A percentile compares a stretch with the other conserved stretches of the same genome.
These are phyloP conservation scores for Todiramphus chloris DNA, from an alignment of 2,113 vertebrate species.

Conservation along the genomic window DNA sequence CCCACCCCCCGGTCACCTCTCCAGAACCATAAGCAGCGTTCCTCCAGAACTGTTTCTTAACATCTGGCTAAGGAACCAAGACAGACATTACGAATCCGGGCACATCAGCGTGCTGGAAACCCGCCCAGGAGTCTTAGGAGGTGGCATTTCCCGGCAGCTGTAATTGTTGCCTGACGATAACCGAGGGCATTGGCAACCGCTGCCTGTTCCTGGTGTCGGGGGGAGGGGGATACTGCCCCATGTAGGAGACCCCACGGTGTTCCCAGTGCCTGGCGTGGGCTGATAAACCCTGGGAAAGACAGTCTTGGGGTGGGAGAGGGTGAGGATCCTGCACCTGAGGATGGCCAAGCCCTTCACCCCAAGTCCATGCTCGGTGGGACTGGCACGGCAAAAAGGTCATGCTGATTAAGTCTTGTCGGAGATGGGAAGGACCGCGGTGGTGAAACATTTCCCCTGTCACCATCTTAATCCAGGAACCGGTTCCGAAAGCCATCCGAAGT, in stretches of 20 bases:
- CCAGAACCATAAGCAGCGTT: neutral
- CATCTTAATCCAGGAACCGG: accelerated
- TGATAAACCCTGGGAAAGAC: neutral
- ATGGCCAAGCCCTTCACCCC: neutral
- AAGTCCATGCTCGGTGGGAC: neutral
- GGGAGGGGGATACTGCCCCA: too few relatives aligned
- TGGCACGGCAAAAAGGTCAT: accelerated
- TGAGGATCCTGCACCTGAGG: neutral
- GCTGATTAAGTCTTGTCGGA: neutral
- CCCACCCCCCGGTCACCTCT: neutral
- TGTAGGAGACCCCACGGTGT: accelerated
- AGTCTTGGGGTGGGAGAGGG: too few relatives aligned
- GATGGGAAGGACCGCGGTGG: neutral
- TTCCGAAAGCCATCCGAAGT: neutral
- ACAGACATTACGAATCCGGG: accelerated
- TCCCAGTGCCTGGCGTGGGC: neutral
- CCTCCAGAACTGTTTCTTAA: too few relatives aligned
- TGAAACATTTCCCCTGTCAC: neutral
- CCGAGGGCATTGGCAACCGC: accelerated
- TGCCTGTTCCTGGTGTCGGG: accelerated
- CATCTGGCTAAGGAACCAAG: neutral
- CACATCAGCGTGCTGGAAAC: accelerated
- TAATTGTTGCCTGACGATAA: neutral
- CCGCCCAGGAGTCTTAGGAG: neutral
- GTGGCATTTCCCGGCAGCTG: neutral